phyloP scores from a whole-genome alignment of 92 coral and sea anemone genomes.

The Palythoa grandiflora region DNA sequence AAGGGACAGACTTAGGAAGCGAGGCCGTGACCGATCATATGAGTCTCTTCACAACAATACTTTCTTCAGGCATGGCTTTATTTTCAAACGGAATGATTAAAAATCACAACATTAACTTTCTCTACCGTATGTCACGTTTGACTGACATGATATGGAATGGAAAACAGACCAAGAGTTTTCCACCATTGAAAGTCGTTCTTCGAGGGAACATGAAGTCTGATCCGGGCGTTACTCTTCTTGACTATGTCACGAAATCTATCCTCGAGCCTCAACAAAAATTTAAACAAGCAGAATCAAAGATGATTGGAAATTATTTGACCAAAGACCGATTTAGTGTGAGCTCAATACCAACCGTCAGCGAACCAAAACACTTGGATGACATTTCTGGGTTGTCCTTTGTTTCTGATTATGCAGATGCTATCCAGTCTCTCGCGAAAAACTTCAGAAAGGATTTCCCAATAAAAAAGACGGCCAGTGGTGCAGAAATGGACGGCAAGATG shows the following conservation, averaged over 20 bases:
- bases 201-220: slow-evolving; percentile 50
- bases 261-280: not conserved
- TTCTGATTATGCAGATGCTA: slow-evolving; percentile 14
- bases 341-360: slow-evolving; percentile 53
- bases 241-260: slow-evolving; percentile 40
- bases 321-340: slow-evolving; percentile 48
- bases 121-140: slow-evolving; percentile 63
- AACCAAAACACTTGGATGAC: slow-evolving; percentile 41
- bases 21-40: slow-evolving; percentile 55
- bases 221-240: slow-evolving; percentile 26
- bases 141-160: slow-evolving; percentile 48
- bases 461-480: slow-evolving; percentile 53
- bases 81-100: slow-evolving; percentile 49
- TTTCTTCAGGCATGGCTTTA: slow-evolving; percentile 66
- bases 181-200: slow-evolving; percentile 54
- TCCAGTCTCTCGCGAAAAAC: slow-evolving; percentile 5
- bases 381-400: slow-evolving; percentile 14
- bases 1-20: slow-evolving; percentile 64
- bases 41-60: slow-evolving; percentile 68
- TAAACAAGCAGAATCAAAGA: slow-evolving; percentile 37
- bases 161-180: slow-evolving; percentile 50
- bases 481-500: slow-evolving; percentile 45
- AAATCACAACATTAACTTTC: slow-evolving; percentile 54
- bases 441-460: slow-evolving; percentile 10
- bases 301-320: slow-evolving; percentile 58